Conservation (phyloP, 2,888 invertebrate species). For the Caenorhabditis sp. region DNA sequence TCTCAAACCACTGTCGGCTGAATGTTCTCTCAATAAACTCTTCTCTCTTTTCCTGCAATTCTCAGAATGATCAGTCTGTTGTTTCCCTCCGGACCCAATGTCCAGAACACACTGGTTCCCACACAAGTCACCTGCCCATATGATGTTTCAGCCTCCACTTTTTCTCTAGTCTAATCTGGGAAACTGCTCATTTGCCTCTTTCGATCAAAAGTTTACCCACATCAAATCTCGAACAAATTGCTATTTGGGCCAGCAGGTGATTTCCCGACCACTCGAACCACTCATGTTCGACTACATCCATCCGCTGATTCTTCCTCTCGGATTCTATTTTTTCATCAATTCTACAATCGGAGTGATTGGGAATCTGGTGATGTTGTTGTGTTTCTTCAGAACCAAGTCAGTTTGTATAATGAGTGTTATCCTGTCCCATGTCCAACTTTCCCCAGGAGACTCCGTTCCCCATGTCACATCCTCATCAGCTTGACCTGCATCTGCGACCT, state of each 20-base stretch:
- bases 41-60: conserved; percentile 16
- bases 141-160: conserved; percentile 25
- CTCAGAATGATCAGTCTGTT: background rate
- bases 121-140: conserved; percentile 40
- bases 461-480: conserved; percentile 64
- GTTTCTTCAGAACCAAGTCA: conserved; percentile 57
- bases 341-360: conserved; percentile 60
- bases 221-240: background rate
- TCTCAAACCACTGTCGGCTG: conserved; percentile 5
- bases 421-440: background rate
- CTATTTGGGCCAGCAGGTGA: background rate
- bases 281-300: conserved; percentile 62
- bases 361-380: conserved; percentile 54
- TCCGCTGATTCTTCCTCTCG: conserved; percentile 61
- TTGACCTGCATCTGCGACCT: conserved; percentile 59
- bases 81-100: conserved; percentile 9
- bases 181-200: conserved; percentile 1
- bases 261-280: background rate
- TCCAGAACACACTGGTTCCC: conserved; percentile 22
- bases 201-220: background rate
- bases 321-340: conserved; percentile 61
- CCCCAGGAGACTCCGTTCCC: conserved; percentile 54
- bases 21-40: conserved; percentile 18
- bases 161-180: conserved; percentile 49
- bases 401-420: no score